Conservation (phyloP, 2,888 invertebrate genomes). For the Lymantria monacha region DNA sequence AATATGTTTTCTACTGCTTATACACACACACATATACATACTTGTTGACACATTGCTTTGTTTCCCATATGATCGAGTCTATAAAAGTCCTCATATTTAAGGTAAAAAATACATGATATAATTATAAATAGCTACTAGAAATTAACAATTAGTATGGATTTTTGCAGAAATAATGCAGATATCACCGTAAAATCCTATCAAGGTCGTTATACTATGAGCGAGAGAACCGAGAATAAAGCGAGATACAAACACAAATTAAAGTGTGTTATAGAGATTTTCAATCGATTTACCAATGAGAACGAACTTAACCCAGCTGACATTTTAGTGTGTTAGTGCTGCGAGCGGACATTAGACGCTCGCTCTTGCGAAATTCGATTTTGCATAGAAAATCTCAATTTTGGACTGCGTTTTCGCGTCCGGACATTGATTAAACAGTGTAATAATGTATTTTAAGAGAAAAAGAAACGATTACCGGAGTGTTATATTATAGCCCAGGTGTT, state of each 20-base stretch:
- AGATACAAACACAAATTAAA: slow-evolving; percentile 45
- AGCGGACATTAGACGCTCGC: slow-evolving; percentile 58
- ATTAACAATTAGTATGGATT: slow-evolving; percentile 6
- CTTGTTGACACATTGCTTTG: slow-evolving; percentile 71
- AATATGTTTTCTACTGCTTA: slow-evolving; percentile 58
- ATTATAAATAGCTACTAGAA: slow-evolving; percentile 14
- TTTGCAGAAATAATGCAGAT: slow-evolving; percentile 22
- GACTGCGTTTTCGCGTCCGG: slow-evolving; percentile 72
- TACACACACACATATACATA: slow-evolving; percentile 50
- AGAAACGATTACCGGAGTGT: slow-evolving; percentile 77
- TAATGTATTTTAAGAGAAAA: slow-evolving; percentile 82
- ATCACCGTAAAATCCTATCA: slow-evolving; percentile 48
- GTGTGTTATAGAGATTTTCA: slow-evolving; percentile 57
- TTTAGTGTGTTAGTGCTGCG: slow-evolving; percentile 67
- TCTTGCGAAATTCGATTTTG: slow-evolving; percentile 43
- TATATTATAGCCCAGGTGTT: slow-evolving; percentile 80
- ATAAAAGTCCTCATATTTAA: slow-evolving; percentile 20
- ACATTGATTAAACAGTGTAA: slow-evolving; percentile 72
- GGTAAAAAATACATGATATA: slow-evolving; percentile 8
- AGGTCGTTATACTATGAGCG: slow-evolving; percentile 59
- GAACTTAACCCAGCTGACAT: slow-evolving; percentile 72
- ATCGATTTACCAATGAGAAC: slow-evolving; percentile 80
- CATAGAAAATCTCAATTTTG: slow-evolving; percentile 61
- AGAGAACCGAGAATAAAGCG: slow-evolving; percentile 46
- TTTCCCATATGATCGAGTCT: slow-evolving; percentile 68